A percentile compares a stretch with the other conserved stretches of the same genome.
These are phyloP conservation scores for Eulithis prunata DNA, from an alignment of 2,888 invertebrate species.

Conservation along the genomic window DNA sequence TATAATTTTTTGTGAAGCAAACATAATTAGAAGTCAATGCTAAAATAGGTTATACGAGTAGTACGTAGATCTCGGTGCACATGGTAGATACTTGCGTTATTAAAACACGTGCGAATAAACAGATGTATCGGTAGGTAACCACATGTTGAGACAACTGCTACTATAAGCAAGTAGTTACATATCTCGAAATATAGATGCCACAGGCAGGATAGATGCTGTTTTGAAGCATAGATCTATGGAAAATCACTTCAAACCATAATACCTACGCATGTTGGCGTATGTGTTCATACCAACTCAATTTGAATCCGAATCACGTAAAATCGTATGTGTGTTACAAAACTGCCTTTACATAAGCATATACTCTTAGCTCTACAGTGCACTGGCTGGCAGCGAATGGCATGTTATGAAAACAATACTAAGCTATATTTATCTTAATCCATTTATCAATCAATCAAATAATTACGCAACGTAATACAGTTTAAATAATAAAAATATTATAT, in stretches of 20 bases:
- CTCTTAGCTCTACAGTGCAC: not conserved
- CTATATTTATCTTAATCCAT: not conserved
- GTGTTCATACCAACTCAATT: constrained; percentile 19
- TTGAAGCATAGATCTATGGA: constrained; percentile 4
- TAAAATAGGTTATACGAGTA: not conserved
- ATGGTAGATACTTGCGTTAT: constrained; percentile 44
- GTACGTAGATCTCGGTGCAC: constrained; percentile 12
- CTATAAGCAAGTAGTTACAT: constrained; percentile 44
- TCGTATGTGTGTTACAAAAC: constrained; percentile 30
- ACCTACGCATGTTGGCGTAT: constrained; percentile 6
- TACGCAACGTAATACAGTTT: not conserved
- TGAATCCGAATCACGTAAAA: constrained; percentile 28
- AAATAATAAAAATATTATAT: not conserved
- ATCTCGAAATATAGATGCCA: constrained; percentile 1
- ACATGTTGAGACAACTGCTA: constrained; percentile 56
- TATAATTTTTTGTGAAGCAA: too few species aligned
- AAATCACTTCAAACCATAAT: constrained; percentile 6
- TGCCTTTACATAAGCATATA: constrained; percentile 17
- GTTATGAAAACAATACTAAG: constrained; percentile 16
- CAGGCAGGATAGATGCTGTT: not conserved
- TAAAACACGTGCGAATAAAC: constrained; percentile 57
- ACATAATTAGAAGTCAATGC: too few species aligned
- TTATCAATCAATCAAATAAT: not conserved
- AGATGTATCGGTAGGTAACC: constrained; percentile 60
- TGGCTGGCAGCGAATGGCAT: not conserved